Evolutionary conservation across 2,888 invertebrate species (phyloP).

Genomic region (Eilema sororculum): DNA sequence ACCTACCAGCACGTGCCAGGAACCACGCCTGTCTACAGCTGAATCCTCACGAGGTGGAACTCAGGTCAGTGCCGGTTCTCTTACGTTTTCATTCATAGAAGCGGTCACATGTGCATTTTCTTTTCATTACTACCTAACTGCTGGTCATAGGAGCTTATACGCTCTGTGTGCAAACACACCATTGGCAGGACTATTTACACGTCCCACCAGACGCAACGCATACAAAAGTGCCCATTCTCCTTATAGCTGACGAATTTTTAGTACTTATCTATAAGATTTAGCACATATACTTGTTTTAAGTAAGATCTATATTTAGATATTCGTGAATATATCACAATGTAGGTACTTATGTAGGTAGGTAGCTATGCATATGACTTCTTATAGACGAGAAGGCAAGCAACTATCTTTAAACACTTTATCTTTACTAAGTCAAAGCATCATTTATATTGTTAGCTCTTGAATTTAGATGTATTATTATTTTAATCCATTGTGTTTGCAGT

Average conservation of each 20-base stretch:
- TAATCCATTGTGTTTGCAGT: slow-evolving; percentile 7
- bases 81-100: no score
- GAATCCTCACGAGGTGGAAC: no score
- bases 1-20: no score
- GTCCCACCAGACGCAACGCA: no score
- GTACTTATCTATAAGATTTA: slow-evolving; percentile 23
- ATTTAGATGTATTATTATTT: slow-evolving; percentile 8
- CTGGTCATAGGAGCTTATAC: no score
- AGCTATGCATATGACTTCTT: slow-evolving; percentile 19
- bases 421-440: slow-evolving; percentile 7
- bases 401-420: slow-evolving; percentile 17
- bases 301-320: slow-evolving; percentile 26
- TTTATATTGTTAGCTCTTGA: slow-evolving; percentile 12
- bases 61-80: no score
- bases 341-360: slow-evolving; percentile 17
- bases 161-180: no score
- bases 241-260: slow-evolving; percentile 29
- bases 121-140: no score
- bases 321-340: slow-evolving; percentile 14
- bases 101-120: no score
- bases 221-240: no score
- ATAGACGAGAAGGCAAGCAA: slow-evolving; percentile 15
- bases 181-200: no score
- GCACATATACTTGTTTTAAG: slow-evolving; percentile 17
- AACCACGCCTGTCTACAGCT: no score